A percentile compares a stretch with the other conserved stretches of the same genome.
Evolutionary conservation across 2,113 vertebrate genomes (phyloP).

Genomic region (Pyrgilauda ruficollis): DNA sequence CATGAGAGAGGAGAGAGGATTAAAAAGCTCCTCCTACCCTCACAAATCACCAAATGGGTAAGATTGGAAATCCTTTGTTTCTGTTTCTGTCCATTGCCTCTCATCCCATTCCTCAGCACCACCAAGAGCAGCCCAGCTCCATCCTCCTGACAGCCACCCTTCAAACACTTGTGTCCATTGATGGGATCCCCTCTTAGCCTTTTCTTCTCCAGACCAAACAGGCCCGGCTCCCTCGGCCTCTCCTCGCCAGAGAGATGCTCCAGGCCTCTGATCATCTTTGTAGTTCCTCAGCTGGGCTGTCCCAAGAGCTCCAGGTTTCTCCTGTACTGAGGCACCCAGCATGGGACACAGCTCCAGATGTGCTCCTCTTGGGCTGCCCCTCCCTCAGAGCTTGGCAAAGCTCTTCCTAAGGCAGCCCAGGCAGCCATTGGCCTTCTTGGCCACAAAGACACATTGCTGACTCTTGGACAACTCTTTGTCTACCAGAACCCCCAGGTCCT

Average conservation of each 20-base stretch:
- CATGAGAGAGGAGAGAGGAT: background rate
- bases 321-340: background rate
- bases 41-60: background rate
- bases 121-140: background rate
- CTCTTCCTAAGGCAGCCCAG: background rate
- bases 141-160: background rate
- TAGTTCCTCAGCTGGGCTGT: background rate
- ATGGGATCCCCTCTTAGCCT: background rate
- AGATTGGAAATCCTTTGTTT: background rate
- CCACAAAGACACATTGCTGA: background rate
- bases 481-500: background rate
- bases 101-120: background rate
- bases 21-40: background rate
- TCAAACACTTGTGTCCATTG: background rate
- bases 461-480: background rate
- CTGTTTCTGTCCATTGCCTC: background rate
- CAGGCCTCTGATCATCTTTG: background rate
- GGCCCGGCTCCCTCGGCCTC: background rate
- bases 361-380: no score
- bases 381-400: background rate
- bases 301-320: background rate
- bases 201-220: background rate
- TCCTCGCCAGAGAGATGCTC: background rate
- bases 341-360: background rate
- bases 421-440: background rate